Evolutionary conservation across 1,140 invertebrate genomes (phyloP).

Genomic region (Trypoxylus dichotomus): DNA sequence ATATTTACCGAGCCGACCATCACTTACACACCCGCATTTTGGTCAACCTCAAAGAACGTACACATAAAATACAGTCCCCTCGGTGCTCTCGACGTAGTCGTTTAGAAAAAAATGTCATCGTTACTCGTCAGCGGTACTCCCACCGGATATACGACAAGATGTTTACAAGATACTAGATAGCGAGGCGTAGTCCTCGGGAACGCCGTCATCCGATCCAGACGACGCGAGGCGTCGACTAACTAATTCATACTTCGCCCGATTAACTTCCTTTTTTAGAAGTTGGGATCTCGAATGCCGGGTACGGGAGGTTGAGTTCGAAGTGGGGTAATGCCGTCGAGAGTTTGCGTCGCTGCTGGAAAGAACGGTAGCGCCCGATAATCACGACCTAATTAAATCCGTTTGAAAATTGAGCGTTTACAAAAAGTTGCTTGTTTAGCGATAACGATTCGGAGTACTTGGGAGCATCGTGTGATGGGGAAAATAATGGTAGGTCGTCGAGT

Average conservation of each 20-base stretch:
- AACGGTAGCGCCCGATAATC: too few species aligned
- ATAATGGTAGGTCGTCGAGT: too few species aligned
- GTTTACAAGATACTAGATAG: constrained; percentile 31
- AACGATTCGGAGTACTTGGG: too few species aligned
- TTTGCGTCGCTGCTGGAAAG: too few species aligned
- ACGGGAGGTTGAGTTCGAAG: neutral
- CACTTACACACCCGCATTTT: too few species aligned
- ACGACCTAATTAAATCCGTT: too few species aligned
- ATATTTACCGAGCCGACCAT: too few species aligned
- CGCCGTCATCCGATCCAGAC: neutral
- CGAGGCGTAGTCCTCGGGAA: neutral
- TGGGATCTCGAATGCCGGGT: neutral
- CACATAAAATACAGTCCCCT: neutral
- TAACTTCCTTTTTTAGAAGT: neutral
- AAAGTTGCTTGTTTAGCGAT: too few species aligned
- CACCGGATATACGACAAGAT: constrained; percentile 26
- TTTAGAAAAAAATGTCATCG: constrained; percentile 39
- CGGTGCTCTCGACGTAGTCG: constrained; percentile 30
- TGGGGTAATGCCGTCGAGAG: too few species aligned
- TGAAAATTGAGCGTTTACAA: too few species aligned
- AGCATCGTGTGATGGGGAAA: too few species aligned
- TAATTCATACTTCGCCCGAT: neutral
- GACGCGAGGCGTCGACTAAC: neutral
- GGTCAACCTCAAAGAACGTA: too few species aligned
- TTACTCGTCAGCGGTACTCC: constrained; percentile 29